A percentile compares a stretch with the other conserved stretches of the same genome.
phyloP scores from a whole-genome alignment of 2,888 invertebrate species.

The Nephrotoma flavescens region DNA sequence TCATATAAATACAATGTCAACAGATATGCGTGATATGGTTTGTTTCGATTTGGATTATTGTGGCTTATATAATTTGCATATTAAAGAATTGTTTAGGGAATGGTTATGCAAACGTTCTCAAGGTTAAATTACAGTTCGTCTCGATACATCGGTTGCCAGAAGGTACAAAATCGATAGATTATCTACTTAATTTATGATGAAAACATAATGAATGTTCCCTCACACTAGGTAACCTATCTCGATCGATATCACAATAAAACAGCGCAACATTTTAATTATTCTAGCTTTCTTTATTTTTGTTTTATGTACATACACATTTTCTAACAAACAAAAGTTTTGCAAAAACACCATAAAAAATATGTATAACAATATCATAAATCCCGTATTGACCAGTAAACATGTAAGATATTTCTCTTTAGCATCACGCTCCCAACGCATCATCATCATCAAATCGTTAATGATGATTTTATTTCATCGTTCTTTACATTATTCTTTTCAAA shows the following conservation, averaged over 20 bases:
- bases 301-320: background rate
- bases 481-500: background rate
- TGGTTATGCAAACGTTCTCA: no score
- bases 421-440: background rate
- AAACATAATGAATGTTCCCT: no score
- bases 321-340: background rate
- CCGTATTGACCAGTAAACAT: background rate
- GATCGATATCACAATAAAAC: background rate
- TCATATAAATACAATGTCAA: background rate
- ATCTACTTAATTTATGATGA: no score
- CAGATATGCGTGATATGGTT: background rate
- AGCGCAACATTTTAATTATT: background rate
- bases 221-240: background rate
- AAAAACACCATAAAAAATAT: background rate
- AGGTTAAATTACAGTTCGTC: no score
- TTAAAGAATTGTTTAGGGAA: no score
- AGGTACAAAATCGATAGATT: no score
- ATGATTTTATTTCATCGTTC: background rate
- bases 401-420: background rate
- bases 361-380: background rate
- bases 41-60: background rate
- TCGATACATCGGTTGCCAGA: no score
- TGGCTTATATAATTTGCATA: background rate
- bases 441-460: background rate
- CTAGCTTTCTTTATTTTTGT: background rate